phyloP scores from a whole-genome alignment of 2,113 vertebrate species.

The Brienomyrus brachyistius region DNA sequence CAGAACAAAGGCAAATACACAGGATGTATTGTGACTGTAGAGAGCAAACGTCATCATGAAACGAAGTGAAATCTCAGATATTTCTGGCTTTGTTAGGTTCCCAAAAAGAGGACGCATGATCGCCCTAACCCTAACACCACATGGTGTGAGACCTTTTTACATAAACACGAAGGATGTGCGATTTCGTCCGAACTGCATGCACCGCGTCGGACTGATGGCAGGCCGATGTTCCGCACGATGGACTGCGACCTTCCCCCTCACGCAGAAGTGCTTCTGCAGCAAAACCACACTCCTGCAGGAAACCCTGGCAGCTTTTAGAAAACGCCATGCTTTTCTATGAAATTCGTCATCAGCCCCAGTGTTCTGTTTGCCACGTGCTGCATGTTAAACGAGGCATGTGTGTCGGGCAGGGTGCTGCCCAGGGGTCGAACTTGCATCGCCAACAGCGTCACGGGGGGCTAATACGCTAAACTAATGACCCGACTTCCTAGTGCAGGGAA shows the following conservation, averaged over 20 bases:
- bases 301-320: constrained; percentile 38
- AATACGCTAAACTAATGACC: neutral
- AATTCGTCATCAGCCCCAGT: neutral
- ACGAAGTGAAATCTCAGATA: neutral
- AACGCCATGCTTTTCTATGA: neutral
- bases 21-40: neutral
- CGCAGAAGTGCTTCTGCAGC: constrained; percentile 27
- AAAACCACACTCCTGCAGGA: constrained; percentile 49
- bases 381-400: neutral
- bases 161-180: neutral
- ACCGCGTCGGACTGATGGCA: neutral
- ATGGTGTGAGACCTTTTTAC: neutral
- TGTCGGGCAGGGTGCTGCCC: too few relatives aligned
- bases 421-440: neutral
- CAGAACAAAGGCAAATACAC: neutral
- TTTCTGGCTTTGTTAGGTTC: neutral
- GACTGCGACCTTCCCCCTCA: constrained; percentile 36
- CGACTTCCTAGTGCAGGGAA: neutral
- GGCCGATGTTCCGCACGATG: constrained; percentile 25
- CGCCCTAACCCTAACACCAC: neutral
- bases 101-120: neutral
- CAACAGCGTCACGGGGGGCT: neutral
- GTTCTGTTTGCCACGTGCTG: neutral
- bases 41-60: neutral
- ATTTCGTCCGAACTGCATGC: neutral